Evolutionary conservation across 2,113 vertebrate species (phyloP), one percentile per base, ranked within the genome.

Genomic region (Machaerirhynchus nigripectus): DNA sequence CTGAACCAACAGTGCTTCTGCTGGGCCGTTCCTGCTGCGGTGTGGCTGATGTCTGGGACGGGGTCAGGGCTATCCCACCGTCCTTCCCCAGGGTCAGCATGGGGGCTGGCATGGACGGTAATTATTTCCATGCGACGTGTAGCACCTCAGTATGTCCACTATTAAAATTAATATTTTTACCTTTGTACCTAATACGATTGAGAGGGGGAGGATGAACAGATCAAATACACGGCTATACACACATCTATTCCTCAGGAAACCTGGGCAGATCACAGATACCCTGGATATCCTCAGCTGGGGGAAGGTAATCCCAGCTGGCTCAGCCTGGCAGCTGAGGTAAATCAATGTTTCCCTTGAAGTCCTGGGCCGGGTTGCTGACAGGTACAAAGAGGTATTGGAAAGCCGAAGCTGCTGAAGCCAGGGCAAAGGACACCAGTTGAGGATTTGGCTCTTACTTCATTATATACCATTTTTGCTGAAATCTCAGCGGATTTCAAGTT

Each of bases 31-130:
- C 68, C 9, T 23, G 15, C 40, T 6, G 22, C 0, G 13, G 22
- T 5, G 4, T 1, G 28, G 40, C 39, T 17, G 64, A 35, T 19
- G 20, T 3, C 12, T 3, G 7, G 18, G 6, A 15, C 16, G 5
- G 50, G 37, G 49, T 4, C 5, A 11, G 31, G 64, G 26, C 53
- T 7, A 30, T 20, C 53, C n/a, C 1, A 0, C 2, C 7, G 14
- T n/a, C 56, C 65, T 55, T 40, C 39, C 65, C 60, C 1, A 4
- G 20, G 42, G 49, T 3, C 8, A 53, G 22, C 5, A 3, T 0
- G 4, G 49, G 22, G 5, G 27, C 46, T 77, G 59, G 30, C 3
- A 2, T 2, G 15, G 8, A 28, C 20, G 46, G 15, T 5, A 30
- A 44, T 56, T 39, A 70, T 56, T 81, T 74, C 9, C 31, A 7